Conservation (phyloP, 2,113 vertebrate species). For the Silurus meridionalis region DNA sequence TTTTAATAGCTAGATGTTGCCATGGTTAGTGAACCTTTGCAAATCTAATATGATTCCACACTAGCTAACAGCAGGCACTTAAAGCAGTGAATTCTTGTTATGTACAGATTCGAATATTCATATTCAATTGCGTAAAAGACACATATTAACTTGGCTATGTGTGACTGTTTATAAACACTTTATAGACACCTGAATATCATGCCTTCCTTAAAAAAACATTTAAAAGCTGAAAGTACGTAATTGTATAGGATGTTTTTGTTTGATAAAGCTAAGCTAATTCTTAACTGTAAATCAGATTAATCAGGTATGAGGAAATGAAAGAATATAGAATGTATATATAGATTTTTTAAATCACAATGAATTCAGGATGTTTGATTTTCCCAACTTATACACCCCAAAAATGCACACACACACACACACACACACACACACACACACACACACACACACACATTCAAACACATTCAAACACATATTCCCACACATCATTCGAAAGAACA, state of each 20-base stretch:
- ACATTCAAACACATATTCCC: not conserved
- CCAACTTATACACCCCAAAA: not conserved
- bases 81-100: not conserved
- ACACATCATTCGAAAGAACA: conserved; percentile 8
- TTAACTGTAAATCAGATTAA: not conserved
- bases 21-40: not conserved
- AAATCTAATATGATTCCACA: not conserved
- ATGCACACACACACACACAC: not conserved
- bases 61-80: not conserved
- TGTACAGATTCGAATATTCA: not conserved
- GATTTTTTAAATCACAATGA: not conserved
- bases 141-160: not conserved
- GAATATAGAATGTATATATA: not conserved
- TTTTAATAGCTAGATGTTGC: not conserved
- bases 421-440: not conserved
- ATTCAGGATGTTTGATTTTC: not conserved
- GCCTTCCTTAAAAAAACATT: no score
- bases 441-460: not conserved
- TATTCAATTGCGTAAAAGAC: not conserved
- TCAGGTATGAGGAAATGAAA: not conserved
- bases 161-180: not conserved
- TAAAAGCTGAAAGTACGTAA: not conserved
- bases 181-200: not conserved
- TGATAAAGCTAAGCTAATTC: not conserved
- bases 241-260: not conserved